Base-by-base conservation (phyloP, 1,140 invertebrate species). In the Brachionus rotundiformis region DNA sequence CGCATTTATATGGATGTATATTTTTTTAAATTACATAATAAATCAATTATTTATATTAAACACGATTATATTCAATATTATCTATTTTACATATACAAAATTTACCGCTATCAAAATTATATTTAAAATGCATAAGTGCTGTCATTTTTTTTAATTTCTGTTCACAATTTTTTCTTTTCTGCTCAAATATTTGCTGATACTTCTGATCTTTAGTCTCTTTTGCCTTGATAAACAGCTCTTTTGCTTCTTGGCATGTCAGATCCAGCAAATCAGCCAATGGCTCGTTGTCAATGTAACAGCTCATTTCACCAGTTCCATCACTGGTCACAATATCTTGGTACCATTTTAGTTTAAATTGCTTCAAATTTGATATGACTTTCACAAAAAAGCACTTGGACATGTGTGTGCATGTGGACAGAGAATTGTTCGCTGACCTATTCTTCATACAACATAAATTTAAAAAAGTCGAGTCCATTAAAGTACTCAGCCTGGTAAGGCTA, bases 11-110 rank as follows among this genome's bases (percentile, higher is more conserved):
- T n/a, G n/a, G n/a, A n/a, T n/a, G n/a, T n/a, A n/a, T n/a, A n/a
- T n/a, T n/a, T n/a, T n/a, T n/a, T n/a, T n/a, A n/a, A n/a, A n/a
- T n/a, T n/a, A n/a, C n/a, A n/a, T n/a, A n/a, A n/a, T n/a, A n/a
- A n/a, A n/a, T n/a, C n/a, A n/a, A 23, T 11, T 13, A 31, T 11
- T 44, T 27, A 23, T 3, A 13, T 73, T 73, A 68, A 16, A n/a
- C n/a, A n/a, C 68, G 7, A 73, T 73, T 73, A 23, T 73, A 73
- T 25, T 44, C 68, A 73, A 73, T 73, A 16, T 73, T 44, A 7
- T 73, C 68, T 44, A 73, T 44, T 73, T 73, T 73, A 44, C 8
- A 73, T 44, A 73, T 73, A 44, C 68, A 73, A 73, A 73, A 73
- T 73, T 73, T 73, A 44, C 25, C 36, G 6, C 41, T 73, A 11